Evolutionary conservation across 2,797 vertebrate species (phyloP), one percentile per base, ranked within the genome.

Genomic region (Coracias cyanogaster): DNA sequence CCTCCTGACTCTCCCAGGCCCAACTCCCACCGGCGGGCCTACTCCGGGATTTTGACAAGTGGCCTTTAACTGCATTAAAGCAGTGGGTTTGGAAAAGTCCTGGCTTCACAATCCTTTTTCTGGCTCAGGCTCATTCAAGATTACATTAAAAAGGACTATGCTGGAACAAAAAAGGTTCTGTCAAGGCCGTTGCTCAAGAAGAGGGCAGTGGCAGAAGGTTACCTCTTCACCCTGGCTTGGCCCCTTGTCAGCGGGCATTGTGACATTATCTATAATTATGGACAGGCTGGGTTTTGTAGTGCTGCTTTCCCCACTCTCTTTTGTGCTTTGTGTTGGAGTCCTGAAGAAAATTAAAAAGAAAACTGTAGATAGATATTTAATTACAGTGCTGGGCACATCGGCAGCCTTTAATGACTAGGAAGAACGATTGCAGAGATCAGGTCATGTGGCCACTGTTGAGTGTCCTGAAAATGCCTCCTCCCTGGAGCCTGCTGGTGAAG

Each of bases 301-400:
- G 37, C 74, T 91, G 45, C 79, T 54, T 71, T 49, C 12, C 29
- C 46, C 6, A 0, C 24, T 90, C 31, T 76, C 67, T 41, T 43
- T 57, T 90, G 64, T 88, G 37, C 90, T 94, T 95, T 95, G 65
- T 93, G 61, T 35, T 80, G 39, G 35, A 85, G 25, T 31, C 71
- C 55, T 86, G 72, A 45, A 86, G 90, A 49, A 90, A 86, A 93
- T 86, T 2, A 91, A 65, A 46, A 73, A 70, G 62, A 48, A 77
- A 83, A 39, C 20, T 82, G 66, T 49, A 58, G 80, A 11, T 55
- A 72, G 76, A 31, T 52, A 5, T 35, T 72, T 93, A 88, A 93
- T 89, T 90, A 78, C 70, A 78, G 58, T 45, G 17, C 60, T 33
- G 83, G 43, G 77, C 70, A 31, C 1, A 19, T 26, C 18, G 5